Evolutionary conservation across 2,888 invertebrate species (phyloP).

Genomic region (Allolobophora icterica): DNA sequence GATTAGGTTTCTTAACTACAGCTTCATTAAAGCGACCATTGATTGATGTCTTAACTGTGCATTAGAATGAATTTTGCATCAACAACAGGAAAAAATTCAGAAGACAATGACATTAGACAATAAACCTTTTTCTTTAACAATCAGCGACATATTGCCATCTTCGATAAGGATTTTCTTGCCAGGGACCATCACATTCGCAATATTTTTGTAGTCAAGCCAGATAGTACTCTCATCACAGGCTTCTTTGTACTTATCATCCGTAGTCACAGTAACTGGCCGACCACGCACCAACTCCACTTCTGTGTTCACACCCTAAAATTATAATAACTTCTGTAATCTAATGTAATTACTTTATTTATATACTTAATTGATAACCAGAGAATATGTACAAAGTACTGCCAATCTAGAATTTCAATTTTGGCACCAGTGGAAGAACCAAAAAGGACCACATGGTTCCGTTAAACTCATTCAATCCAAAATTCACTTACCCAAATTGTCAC

Average conservation of each 20-base stretch:
- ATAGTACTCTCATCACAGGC: conserved; percentile 74
- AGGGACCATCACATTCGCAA: conserved; percentile 79
- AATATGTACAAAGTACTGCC: no score
- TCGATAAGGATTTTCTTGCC: conserved; percentile 88
- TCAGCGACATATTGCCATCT: conserved; percentile 88
- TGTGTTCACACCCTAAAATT: conserved; percentile 54
- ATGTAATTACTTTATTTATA: not conserved
- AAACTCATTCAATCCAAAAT: no score
- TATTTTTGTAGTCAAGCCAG: conserved; percentile 91
- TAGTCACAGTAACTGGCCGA: conserved; percentile 80
- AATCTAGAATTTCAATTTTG: no score
- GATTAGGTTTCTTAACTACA: no score
- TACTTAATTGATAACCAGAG: no score
- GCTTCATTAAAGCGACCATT: no score
- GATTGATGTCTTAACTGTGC: no score
- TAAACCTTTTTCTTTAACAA: conserved; percentile 74
- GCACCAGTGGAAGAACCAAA: no score
- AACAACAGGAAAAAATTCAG: no score
- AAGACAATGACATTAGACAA: not conserved
- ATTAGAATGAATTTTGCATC: no score
- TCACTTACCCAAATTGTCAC: no score
- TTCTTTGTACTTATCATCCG: conserved; percentile 78
- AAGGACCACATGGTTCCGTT: no score
- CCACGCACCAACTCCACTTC: conserved; percentile 79
- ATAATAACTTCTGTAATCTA: not conserved